Evolutionary conservation across 2,113 vertebrate species (phyloP), one percentile per base, ranked within the genome.

Genomic region (Phainopepla nitens): DNA sequence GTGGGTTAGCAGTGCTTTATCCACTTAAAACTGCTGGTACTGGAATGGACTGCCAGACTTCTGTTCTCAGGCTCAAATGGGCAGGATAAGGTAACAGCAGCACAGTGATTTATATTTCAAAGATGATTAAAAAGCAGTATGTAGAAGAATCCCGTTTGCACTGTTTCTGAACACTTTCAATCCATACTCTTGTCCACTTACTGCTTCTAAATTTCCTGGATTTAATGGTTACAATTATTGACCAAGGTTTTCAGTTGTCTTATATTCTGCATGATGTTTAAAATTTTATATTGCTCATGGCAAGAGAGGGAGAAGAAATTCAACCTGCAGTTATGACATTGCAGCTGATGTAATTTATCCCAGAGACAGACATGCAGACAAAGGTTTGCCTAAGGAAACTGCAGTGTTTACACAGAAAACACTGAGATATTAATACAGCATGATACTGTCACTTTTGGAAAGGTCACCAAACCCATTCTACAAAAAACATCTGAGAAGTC

Each of bases 371-470:
- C 69, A 82, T 6, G 45, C 49, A 82, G 87, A 80, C 73, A 91
- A 84, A 82, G 78, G 83, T 27, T 89, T 10, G 6, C 86, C 49
- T 51, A 58, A 77, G 86, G 42, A 78, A 90, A 76, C 62, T 17
- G 45, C 82, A 66, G 36, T 28, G 64, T 85, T 95, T 79, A 82
- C 58, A 90, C 13, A 82, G 56, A 92, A 94, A 95, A 94, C 49
- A 90, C 28, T 35, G 75, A 80, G 82, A 54, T 82, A 85, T 87
- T 95, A 89, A 84, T 47, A 65, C 75, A 80, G 78, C 58, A 45
- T 50, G 70, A 87, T 54, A 79, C 8, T 85, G 82, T 91, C 93
- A 51, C 66, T 90, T 90, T 82, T 94, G 82, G 90, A 94, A 87
- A 22, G 29, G 82, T 82, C 87, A 94, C 45, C 36, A 73, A 82